A percentile compares a stretch with the other conserved stretches of the same genome.
Evolutionary conservation across 2,113 vertebrate genomes (phyloP).

Genomic region (Drymodes brunneopygia): DNA sequence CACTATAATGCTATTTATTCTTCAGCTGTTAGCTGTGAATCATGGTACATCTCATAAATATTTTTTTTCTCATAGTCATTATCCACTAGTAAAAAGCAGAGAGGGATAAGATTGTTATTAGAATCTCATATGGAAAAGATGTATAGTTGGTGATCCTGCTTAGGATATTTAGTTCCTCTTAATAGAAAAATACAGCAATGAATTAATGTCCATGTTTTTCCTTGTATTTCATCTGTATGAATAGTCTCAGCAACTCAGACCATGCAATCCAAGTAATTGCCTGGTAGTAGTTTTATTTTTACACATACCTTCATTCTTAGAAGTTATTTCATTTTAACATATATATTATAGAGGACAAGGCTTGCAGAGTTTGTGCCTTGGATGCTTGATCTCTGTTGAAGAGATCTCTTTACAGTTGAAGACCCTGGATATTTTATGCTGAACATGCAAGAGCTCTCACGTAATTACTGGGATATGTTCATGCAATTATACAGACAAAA

Average conservation of each 20-base stretch:
- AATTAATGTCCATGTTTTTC: not conserved
- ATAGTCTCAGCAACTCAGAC: not conserved
- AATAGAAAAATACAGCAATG: not conserved
- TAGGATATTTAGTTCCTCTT: not conserved
- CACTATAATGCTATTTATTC: not conserved
- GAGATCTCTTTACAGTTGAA: not conserved
- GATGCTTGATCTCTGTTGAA: not conserved
- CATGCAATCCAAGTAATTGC: not conserved
- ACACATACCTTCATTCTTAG: not conserved
- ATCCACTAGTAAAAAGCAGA: not conserved
- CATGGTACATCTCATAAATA: not conserved
- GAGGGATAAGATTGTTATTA: not conserved
- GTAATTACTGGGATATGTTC: not conserved
- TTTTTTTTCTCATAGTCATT: not conserved
- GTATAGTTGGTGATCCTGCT: not conserved
- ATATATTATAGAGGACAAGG: not conserved
- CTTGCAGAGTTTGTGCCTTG: not conserved
- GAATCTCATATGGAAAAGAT: not conserved
- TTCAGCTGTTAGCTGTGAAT: not conserved
- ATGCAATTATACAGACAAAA: not conserved
- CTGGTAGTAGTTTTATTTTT: not conserved
- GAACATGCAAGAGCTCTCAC: not conserved
- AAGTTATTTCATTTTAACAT: not conserved
- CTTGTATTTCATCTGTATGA: not conserved
- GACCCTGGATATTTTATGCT: not conserved